Conservation (phyloP, 2,113 vertebrate genomes). For the Cavia aperea region DNA sequence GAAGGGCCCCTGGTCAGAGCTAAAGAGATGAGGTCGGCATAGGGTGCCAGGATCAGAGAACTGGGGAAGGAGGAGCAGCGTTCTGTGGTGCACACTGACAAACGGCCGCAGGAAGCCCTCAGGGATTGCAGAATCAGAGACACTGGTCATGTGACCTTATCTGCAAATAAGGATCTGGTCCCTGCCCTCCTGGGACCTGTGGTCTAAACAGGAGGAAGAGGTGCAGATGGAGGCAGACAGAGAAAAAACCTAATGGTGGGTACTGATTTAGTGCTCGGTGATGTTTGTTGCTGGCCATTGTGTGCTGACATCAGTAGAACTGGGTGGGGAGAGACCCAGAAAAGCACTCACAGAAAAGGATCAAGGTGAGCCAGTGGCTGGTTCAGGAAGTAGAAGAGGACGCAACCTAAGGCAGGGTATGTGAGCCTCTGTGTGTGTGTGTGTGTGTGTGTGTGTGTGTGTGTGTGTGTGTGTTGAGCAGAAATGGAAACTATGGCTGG, state of each 20-base stretch:
- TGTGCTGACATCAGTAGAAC: not conserved
- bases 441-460: not conserved
- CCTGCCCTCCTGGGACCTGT: not conserved
- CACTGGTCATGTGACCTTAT: not conserved
- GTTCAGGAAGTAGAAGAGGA: conserved; percentile 6
- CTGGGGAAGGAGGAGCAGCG: not conserved
- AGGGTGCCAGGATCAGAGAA: not conserved
- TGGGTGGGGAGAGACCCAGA: not conserved
- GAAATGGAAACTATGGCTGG: not conserved
- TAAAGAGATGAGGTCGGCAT: not conserved
- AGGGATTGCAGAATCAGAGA: not conserved
- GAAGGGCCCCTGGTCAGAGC: conserved; percentile 6
- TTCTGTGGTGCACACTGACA: rapidly evolving
- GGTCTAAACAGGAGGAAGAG: not conserved
- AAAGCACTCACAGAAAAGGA: not conserved
- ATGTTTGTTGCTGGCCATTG: not conserved
- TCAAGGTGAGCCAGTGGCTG: not conserved
- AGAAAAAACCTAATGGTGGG: not conserved
- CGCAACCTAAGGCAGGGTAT: not conserved
- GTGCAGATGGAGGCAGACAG: not conserved
- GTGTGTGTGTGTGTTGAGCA: not conserved
- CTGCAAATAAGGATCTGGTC: not conserved
- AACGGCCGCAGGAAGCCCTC: not conserved
- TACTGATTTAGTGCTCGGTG: not conserved
- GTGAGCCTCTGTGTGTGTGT: not conserved